A percentile compares a stretch with the other conserved stretches of the same genome.
Evolutionary conservation across 2,888 invertebrate species (phyloP).

Genomic region (Homarus gammarus): DNA sequence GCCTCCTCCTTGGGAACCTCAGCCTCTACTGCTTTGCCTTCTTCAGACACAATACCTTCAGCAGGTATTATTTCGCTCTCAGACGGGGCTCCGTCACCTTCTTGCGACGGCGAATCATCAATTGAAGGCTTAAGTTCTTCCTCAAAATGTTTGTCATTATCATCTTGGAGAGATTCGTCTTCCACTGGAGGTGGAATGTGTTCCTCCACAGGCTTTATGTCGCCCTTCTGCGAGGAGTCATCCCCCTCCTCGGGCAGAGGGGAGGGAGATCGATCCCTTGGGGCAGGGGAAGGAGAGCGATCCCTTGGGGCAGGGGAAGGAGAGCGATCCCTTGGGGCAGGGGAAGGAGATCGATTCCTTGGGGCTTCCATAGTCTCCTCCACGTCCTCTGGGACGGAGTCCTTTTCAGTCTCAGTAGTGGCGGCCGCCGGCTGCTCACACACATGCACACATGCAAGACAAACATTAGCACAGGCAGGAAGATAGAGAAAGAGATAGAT

Average conservation of each 20-base stretch:
- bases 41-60: not conserved
- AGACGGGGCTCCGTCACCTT: slow-evolving; percentile 4
- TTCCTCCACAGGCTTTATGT: not conserved
- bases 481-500: not conserved
- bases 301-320: slow-evolving; percentile 3
- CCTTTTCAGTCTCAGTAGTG: not conserved
- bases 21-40: not conserved
- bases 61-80: slow-evolving; percentile 11
- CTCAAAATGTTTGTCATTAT: slow-evolving; percentile 18
- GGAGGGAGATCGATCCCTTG: not conserved
- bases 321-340: slow-evolving; percentile 1
- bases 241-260: slow-evolving; percentile 23
- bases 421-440: slow-evolving; percentile 39
- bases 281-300: not conserved
- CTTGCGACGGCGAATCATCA: slow-evolving; percentile 11
- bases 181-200: not conserved
- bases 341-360: not conserved
- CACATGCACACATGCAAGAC: slow-evolving; percentile 49
- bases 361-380: not conserved
- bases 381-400: slow-evolving; percentile 16
- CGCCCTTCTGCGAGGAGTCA: slow-evolving; percentile 4
- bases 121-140: not conserved
- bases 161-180: not conserved
- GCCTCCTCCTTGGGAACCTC: slow-evolving; percentile 3
- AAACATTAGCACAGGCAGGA: slow-evolving; percentile 50